phyloP scores from a whole-genome alignment of 1,140 invertebrate genomes.

The Heliconius melpomene region DNA sequence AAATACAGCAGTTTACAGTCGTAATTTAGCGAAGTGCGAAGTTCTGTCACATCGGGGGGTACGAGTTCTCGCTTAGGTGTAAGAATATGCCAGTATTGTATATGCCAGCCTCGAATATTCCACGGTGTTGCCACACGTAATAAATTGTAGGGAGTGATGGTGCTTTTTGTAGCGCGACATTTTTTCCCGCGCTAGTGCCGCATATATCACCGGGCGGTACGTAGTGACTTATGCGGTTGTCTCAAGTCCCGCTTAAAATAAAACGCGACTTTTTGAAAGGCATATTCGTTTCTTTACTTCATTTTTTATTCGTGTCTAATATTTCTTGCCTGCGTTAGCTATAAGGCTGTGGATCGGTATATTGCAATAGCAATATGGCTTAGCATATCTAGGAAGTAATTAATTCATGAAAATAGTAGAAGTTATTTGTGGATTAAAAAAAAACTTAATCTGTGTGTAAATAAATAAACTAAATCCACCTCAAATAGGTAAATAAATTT shows the following conservation, averaged over 20 bases:
- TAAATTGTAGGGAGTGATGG: slow-evolving; percentile 74
- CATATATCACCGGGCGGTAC: slow-evolving; percentile 68
- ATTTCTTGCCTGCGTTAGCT: slow-evolving; percentile 35
- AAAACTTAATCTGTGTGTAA: not conserved
- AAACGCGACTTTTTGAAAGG: slow-evolving; percentile 60
- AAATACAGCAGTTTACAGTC: slow-evolving; percentile 53
- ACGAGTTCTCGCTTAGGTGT: slow-evolving; percentile 63
- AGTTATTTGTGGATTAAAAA: not conserved
- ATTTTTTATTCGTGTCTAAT: slow-evolving; percentile 48
- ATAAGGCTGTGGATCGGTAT: not conserved
- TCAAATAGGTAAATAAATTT: not conserved
- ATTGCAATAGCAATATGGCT: not conserved
- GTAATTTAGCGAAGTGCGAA: slow-evolving; percentile 79
- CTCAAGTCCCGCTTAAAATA: slow-evolving; percentile 64
- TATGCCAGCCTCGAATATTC: slow-evolving; percentile 62
- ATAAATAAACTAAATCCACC: slow-evolving; percentile 12
- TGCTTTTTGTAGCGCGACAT: slow-evolving; percentile 75
- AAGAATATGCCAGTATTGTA: slow-evolving; percentile 63
- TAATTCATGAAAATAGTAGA: not conserved
- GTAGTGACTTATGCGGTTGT: slow-evolving; percentile 74
- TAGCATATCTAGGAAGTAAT: not conserved
- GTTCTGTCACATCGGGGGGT: slow-evolving; percentile 77
- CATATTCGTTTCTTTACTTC: slow-evolving; percentile 41
- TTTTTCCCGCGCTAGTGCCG: slow-evolving; percentile 76
- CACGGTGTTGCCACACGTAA: slow-evolving; percentile 67